Percentiles rank a stretch among this genome's conserved stretches.
Evolutionary conservation across 2,797 vertebrate genomes (phyloP).

Genomic region (Nyctalus aviator): DNA sequence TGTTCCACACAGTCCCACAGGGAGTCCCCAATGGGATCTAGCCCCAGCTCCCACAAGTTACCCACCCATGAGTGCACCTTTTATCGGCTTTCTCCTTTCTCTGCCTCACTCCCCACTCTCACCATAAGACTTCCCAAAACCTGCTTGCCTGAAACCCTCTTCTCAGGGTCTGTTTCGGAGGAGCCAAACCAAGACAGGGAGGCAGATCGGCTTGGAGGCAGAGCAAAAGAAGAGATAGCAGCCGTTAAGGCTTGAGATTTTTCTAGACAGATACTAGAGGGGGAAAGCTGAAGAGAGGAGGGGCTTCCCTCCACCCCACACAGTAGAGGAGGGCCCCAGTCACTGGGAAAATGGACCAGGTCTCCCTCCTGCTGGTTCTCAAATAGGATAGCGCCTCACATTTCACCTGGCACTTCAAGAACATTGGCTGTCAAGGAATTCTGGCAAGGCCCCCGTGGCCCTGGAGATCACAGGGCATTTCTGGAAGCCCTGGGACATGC

Average conservation of each 20-base stretch:
- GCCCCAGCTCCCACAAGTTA: not conserved
- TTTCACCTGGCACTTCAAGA: conserved; percentile 22
- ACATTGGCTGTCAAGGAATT: not conserved
- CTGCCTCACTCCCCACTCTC: not conserved
- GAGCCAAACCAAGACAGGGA: not conserved
- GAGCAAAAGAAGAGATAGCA: not conserved
- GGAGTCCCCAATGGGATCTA: not conserved
- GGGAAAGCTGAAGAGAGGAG: not conserved
- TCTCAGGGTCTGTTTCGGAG: not conserved
- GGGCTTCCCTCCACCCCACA: accelerated
- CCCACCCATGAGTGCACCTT: not conserved
- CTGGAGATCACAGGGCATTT: not conserved
- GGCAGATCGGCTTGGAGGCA: not conserved
- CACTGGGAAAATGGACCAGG: not conserved
- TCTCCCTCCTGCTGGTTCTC: not conserved
- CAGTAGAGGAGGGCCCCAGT: not conserved
- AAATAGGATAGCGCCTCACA: not conserved
- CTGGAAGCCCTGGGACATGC: not conserved
- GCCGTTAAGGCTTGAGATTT: not conserved
- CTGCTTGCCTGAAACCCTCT: not conserved
- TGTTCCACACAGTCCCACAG: not conserved
- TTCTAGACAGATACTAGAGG: not conserved
- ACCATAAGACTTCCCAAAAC: not conserved
- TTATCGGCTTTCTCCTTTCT: not conserved
- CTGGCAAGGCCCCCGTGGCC: not conserved